Conservation (phyloP, 1,140 invertebrate species). For the Platorchestia sp. region DNA sequence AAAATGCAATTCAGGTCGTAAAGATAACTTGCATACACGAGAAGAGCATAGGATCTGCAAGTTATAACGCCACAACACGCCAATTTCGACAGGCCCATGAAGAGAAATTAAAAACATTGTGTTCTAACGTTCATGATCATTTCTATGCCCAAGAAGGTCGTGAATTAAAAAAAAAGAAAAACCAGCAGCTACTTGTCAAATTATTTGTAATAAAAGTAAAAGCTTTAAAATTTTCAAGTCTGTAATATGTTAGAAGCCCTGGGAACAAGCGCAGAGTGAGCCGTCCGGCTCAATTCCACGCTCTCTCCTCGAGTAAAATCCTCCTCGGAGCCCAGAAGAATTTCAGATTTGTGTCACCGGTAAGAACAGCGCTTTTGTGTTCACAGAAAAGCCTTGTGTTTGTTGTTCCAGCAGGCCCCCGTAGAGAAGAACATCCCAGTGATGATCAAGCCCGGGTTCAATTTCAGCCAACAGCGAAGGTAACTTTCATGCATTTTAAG, state of each 20-base stretch:
- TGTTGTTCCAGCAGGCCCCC: not conserved
- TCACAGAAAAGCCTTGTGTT: constrained; percentile 12
- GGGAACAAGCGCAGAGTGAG: not conserved
- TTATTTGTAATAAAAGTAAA: not conserved
- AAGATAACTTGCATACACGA: not conserved
- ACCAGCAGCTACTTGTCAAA: not conserved
- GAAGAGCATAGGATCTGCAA: not conserved
- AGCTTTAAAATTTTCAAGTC: not conserved
- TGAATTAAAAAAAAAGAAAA: not conserved
- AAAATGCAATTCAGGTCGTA: not conserved
- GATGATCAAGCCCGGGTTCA: constrained; percentile 32
- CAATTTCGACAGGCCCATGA: not conserved
- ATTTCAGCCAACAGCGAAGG: not conserved
- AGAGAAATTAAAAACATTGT: not conserved
- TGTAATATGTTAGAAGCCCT: not conserved
- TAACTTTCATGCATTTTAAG: constrained; percentile 55
- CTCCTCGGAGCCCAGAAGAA: not conserved
- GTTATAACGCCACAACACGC: not conserved
- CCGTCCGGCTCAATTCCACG: not conserved
- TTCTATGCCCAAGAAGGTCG: not conserved
- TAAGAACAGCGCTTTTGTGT: not conserved
- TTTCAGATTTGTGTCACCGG: constrained; percentile 21
- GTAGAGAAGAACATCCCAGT: not conserved
- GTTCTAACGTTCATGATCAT: not conserved
- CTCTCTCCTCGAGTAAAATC: not conserved